phyloP scores from a whole-genome alignment of 2,888 invertebrate genomes.

The Drosophila vallismaia region DNA sequence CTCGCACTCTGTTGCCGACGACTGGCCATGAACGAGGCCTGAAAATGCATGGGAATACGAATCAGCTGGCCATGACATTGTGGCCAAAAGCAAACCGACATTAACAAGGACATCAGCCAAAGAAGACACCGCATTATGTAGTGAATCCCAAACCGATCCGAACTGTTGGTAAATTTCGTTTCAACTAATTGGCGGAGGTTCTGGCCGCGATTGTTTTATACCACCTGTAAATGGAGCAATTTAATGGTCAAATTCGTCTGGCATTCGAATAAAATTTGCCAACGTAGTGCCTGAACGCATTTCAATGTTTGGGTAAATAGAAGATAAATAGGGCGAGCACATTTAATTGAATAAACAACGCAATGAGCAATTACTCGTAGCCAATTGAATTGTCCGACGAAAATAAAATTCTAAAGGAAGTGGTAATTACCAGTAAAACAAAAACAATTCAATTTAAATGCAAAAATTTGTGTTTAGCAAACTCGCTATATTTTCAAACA shows the following conservation, averaged over 20 bases:
- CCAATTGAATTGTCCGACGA: constrained; percentile 14
- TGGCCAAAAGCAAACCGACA: background rate
- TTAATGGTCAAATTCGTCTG: constrained; percentile 33
- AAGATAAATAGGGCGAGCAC: constrained; percentile 38
- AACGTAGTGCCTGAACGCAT: constrained; percentile 27
- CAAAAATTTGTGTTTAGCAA: background rate
- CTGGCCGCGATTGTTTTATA: constrained; percentile 40
- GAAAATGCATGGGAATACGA: constrained; percentile 40
- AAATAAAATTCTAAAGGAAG: background rate
- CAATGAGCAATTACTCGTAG: constrained; percentile 18
- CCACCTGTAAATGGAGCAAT: constrained; percentile 30
- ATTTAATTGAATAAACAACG: constrained; percentile 49
- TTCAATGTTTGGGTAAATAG: constrained; percentile 38
- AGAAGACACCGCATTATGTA: constrained; percentile 10
- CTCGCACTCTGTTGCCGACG: constrained; percentile 35
- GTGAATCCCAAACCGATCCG: constrained; percentile 17
- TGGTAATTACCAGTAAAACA: too few species aligned
- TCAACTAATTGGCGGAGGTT: constrained; percentile 28
- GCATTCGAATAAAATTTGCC: constrained; percentile 32
- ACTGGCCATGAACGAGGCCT: constrained; percentile 39
- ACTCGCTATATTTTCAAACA: background rate
- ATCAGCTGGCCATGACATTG: constrained; percentile 14
- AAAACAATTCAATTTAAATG: background rate
- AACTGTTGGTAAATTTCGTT: constrained; percentile 11
- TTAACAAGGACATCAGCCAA: constrained; percentile 9